A percentile compares a stretch with the other conserved stretches of the same genome.
phyloP scores from a whole-genome alignment of 2,113 vertebrate genomes.

The Psammodynastes pulverulentus region DNA sequence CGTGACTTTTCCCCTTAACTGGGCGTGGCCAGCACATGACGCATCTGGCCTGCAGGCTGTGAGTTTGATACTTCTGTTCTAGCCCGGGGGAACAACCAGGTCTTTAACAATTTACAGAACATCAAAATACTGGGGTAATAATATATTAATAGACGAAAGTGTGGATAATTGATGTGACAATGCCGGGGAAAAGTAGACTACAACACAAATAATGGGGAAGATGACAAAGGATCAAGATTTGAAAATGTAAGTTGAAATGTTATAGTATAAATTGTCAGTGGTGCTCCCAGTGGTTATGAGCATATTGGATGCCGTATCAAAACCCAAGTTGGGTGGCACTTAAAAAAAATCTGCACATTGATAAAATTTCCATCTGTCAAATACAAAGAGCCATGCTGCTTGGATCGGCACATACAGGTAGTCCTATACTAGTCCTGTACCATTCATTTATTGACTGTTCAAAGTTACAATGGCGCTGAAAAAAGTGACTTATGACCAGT shows the following conservation, averaged over 20 bases:
- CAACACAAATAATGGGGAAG: background rate
- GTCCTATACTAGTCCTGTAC: background rate
- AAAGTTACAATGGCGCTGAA: background rate
- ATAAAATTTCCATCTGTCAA: too few species aligned
- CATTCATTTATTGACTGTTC: background rate
- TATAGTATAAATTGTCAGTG: background rate
- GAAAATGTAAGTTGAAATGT: background rate
- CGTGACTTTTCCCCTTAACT: too few species aligned
- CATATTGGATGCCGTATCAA: background rate
- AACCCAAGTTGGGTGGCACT: too few species aligned
- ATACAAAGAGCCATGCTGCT: too few species aligned
- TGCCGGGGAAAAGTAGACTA: background rate
- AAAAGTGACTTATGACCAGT: background rate
- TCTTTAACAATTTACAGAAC: background rate
- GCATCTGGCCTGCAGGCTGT: too few species aligned
- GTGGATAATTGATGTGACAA: background rate
- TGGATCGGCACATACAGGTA: background rate
- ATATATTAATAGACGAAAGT: background rate
- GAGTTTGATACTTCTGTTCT: background rate
- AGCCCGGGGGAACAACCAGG: background rate
- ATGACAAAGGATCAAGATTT: background rate
- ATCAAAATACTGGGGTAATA: background rate
- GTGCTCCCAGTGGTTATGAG: background rate
- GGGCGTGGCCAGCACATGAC: too few species aligned
- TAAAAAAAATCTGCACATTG: too few species aligned